phyloP scores from a whole-genome alignment of 2,113 vertebrate genomes.

The Mionectes macconnelli region DNA sequence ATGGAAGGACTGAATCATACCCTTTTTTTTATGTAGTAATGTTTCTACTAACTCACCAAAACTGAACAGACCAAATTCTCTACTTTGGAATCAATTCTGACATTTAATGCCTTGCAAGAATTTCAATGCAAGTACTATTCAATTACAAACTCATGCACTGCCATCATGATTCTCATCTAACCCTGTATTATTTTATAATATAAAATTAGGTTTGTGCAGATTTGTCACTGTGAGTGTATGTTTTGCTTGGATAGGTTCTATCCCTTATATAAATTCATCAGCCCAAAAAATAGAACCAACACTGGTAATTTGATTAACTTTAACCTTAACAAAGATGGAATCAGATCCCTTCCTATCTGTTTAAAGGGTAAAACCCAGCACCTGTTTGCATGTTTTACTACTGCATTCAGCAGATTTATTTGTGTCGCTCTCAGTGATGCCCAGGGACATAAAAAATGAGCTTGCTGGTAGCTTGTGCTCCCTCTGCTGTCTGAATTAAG shows the following conservation, averaged over 20 bases:
- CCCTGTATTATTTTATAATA: not conserved
- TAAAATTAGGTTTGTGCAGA: not conserved
- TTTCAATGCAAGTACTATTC: not conserved
- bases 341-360: not conserved
- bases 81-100: not conserved
- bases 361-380: not conserved
- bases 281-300: not conserved
- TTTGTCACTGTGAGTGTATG: not conserved
- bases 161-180: not conserved
- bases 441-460: not conserved
- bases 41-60: not conserved
- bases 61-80: not conserved
- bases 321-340: not conserved
- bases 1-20: not conserved
- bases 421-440: not conserved
- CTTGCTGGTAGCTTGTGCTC: slow-evolving; percentile 27
- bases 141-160: not conserved
- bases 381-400: not conserved
- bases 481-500: slow-evolving; percentile 30
- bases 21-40: not conserved
- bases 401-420: not conserved
- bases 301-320: not conserved
- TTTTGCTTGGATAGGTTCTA: not conserved
- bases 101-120: not conserved
- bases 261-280: not conserved